phyloP scores from a whole-genome alignment of 2,888 invertebrate genomes.

The Limnephilus rhombicus region DNA sequence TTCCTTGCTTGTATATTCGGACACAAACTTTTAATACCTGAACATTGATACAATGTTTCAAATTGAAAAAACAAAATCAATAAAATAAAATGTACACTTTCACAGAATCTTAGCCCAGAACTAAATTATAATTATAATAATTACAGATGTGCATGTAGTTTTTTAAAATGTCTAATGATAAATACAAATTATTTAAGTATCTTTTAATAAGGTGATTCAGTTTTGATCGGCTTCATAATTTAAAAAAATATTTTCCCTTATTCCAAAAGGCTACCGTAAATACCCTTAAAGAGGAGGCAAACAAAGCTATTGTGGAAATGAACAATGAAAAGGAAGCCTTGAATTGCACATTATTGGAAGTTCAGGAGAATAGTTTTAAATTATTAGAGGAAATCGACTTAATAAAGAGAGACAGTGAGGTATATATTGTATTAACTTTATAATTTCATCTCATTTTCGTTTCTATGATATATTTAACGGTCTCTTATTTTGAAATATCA shows the following conservation, averaged over 20 bases:
- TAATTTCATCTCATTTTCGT: neutral
- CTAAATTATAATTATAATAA: neutral
- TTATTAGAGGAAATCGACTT: conserved; percentile 48
- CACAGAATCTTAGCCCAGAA: too few relatives aligned
- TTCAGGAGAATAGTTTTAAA: neutral
- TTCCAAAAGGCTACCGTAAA: neutral
- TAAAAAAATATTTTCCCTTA: neutral
- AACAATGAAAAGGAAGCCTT: conserved; percentile 28
- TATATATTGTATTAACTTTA: neutral
- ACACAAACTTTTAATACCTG: too few relatives aligned
- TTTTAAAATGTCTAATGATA: neutral
- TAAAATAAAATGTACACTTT: neutral
- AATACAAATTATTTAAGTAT: neutral
- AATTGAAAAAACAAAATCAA: neutral
- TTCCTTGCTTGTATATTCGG: neutral
- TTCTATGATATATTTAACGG: neutral
- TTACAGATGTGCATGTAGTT: neutral
- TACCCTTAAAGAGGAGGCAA: conserved; percentile 7
- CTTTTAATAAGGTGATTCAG: neutral
- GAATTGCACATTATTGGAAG: conserved; percentile 20
- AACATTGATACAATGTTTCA: neutral
- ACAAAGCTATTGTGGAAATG: neutral
- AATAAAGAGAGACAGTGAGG: conserved; percentile 36
- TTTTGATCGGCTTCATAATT: neutral
- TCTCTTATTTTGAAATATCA: neutral